A percentile compares a stretch with the other conserved stretches of the same genome.
Evolutionary conservation across 2,888 invertebrate species (phyloP).

Genomic region (Heliconius ethilla): DNA sequence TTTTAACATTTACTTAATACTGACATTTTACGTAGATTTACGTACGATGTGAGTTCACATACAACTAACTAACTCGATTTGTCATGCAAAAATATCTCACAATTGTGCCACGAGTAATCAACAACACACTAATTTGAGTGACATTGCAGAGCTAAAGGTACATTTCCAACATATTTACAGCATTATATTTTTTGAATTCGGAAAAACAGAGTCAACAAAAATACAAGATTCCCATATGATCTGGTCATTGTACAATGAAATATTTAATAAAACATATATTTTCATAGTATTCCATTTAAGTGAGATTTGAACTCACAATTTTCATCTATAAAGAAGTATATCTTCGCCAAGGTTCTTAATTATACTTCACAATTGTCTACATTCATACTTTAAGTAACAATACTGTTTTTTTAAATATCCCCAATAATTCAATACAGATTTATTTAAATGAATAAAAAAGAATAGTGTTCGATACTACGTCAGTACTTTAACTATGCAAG

Average conservation of each 20-base stretch:
- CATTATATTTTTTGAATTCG: not conserved
- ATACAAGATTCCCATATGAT: too few relatives aligned
- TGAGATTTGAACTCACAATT: not conserved
- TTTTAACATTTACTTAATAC: not conserved
- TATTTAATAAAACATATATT: not conserved
- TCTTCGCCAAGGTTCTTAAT: too few relatives aligned
- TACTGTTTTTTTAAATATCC: not conserved
- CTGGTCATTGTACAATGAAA: too few relatives aligned
- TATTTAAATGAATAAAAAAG: not conserved
- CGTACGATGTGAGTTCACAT: not conserved
- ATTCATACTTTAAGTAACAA: too few relatives aligned
- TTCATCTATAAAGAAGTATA: not conserved
- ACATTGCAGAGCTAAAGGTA: not conserved
- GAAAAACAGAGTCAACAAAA: too few relatives aligned
- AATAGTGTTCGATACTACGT: not conserved
- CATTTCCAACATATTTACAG: not conserved
- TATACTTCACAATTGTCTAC: too few relatives aligned
- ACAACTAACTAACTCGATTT: not conserved
- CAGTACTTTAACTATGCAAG: slow-evolving; percentile 14
- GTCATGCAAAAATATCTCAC: too few relatives aligned
- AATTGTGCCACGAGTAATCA: too few relatives aligned
- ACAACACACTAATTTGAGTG: not conserved
- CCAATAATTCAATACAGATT: not conserved
- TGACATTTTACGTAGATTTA: not conserved
- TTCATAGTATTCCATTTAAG: not conserved